phyloP scores from a whole-genome alignment of 2,888 invertebrate species.

The Amiota communis region DNA sequence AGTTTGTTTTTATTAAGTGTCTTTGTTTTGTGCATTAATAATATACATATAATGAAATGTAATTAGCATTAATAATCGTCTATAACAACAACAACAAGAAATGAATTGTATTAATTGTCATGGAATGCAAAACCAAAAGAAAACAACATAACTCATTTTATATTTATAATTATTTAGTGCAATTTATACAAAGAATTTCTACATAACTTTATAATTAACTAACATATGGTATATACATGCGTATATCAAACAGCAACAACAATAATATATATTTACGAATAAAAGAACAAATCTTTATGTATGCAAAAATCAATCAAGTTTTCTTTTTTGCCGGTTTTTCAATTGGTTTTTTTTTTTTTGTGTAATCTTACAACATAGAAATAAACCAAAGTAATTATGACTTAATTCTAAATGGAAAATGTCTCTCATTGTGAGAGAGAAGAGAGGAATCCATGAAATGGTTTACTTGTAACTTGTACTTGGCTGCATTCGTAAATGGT shows the following conservation, averaged over 20 bases:
- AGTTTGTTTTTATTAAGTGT: slow-evolving; percentile 19
- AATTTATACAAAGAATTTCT: slow-evolving; percentile 23
- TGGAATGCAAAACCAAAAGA: neutral
- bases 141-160: slow-evolving; percentile 2
- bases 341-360: neutral
- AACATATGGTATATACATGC: slow-evolving; percentile 10
- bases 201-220: slow-evolving; percentile 17
- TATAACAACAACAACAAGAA: neutral
- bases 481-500: too few species aligned
- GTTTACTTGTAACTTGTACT: too few species aligned
- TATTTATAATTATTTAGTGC: slow-evolving; percentile 27
- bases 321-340: neutral
- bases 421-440: too few species aligned
- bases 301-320: neutral
- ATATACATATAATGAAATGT: neutral
- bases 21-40: slow-evolving; percentile 20
- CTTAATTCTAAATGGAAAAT: too few species aligned
- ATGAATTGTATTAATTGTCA: neutral
- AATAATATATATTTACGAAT: slow-evolving; percentile 6
- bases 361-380: neutral
- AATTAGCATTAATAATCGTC: slow-evolving; percentile 6
- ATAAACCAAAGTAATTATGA: too few species aligned
- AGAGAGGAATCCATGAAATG: too few species aligned
- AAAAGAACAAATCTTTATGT: slow-evolving; percentile 15
- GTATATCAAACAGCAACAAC: neutral